Evolutionary conservation across 2,797 vertebrate genomes (phyloP).

Genomic region (Mormyrops attenuatus): DNA sequence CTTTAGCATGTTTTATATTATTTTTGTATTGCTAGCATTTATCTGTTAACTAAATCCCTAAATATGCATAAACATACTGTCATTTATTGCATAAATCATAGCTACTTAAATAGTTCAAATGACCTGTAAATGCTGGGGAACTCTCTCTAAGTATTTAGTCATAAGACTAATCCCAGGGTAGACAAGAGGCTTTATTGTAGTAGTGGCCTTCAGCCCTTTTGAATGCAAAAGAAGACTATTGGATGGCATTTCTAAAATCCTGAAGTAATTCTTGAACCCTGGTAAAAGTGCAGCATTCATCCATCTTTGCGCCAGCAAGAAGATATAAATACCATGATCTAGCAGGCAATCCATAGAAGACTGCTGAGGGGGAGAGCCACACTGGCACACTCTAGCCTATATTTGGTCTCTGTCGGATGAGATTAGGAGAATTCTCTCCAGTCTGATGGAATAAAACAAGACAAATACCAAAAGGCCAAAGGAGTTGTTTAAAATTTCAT

Average conservation of each 20-base stretch:
- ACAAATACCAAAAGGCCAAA: conserved; percentile 6
- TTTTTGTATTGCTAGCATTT: background rate
- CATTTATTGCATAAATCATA: background rate
- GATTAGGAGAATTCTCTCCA: background rate
- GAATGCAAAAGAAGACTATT: background rate
- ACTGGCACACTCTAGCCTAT: background rate
- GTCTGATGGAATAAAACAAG: background rate
- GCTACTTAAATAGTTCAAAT: background rate
- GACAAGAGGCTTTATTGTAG: background rate
- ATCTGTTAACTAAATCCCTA: background rate
- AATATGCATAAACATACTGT: background rate
- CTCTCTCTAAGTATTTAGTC: background rate
- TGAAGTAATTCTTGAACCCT: background rate
- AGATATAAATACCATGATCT: background rate
- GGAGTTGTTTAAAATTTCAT: background rate
- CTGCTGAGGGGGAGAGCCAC: background rate
- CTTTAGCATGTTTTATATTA: background rate
- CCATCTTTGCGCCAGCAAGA: background rate
- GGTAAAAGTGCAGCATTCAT: background rate
- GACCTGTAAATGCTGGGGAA: background rate
- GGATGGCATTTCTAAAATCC: background rate
- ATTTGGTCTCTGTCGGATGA: conserved; percentile 11
- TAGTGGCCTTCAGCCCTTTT: background rate
- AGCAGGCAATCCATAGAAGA: background rate
- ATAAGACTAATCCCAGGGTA: background rate